A percentile compares a stretch with the other conserved stretches of the same genome.
phyloP scores from a whole-genome alignment of 2,888 invertebrate genomes.

The Parnassius smintheus region DNA sequence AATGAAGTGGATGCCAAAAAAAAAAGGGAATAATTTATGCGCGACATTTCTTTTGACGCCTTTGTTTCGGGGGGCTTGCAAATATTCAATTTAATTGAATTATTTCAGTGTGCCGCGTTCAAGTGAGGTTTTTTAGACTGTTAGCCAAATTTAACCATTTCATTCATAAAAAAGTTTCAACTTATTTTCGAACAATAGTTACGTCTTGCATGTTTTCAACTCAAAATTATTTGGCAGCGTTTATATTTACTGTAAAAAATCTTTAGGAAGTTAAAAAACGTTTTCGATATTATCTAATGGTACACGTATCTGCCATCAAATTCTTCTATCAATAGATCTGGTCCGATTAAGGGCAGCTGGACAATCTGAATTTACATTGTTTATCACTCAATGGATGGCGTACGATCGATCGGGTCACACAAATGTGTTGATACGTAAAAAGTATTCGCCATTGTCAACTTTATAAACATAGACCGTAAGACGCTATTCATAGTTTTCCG shows the following conservation, averaged over 20 bases:
- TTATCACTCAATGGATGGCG: slow-evolving; percentile 41
- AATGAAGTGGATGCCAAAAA: slow-evolving; percentile 67
- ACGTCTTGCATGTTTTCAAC: no score
- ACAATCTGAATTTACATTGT: slow-evolving; percentile 44
- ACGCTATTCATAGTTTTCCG: neutral
- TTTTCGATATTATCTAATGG: slow-evolving; percentile 26
- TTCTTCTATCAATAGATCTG: slow-evolving; percentile 59
- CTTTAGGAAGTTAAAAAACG: slow-evolving; percentile 7
- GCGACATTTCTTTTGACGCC: slow-evolving; percentile 73
- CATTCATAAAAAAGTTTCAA: neutral
- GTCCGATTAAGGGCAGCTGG: slow-evolving; percentile 62
- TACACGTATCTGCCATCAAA: slow-evolving; percentile 40
- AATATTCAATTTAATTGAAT: slow-evolving; percentile 68
- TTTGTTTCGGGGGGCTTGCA: slow-evolving; percentile 59
- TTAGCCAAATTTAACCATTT: neutral
- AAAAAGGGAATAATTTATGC: slow-evolving; percentile 75
- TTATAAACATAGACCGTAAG: neutral
- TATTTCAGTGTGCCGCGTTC: slow-evolving; percentile 24
- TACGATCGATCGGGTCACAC: slow-evolving; percentile 37
- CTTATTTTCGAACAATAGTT: slow-evolving; percentile 28
- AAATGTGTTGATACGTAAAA: slow-evolving; percentile 11
- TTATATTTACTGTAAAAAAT: no score
- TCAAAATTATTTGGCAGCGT: no score
- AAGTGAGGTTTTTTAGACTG: slow-evolving; percentile 17
- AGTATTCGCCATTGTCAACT: slow-evolving; percentile 1